phyloP scores from a whole-genome alignment of 2,888 invertebrate genomes.

The Rutpela maculata region DNA sequence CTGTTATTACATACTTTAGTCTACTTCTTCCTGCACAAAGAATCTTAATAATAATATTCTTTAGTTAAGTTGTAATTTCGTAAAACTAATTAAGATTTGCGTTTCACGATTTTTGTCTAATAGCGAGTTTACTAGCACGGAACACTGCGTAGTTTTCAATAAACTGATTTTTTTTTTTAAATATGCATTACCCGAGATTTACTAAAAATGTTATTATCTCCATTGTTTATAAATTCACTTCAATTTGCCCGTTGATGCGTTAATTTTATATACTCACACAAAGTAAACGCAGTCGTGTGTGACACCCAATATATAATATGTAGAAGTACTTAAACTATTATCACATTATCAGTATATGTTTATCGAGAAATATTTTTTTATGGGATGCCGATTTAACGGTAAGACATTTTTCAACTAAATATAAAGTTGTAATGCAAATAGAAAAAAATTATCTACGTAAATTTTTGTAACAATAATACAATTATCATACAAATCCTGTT shows the following conservation, averaged over 20 bases:
- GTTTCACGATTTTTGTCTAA: background rate
- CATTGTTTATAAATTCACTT: background rate
- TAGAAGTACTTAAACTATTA: background rate
- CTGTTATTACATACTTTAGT: no score
- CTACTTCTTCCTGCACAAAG: no score
- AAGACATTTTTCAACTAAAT: background rate
- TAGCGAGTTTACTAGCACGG: background rate
- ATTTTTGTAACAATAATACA: no score
- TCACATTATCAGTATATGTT: background rate
- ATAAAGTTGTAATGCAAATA: background rate
- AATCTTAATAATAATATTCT: no score
- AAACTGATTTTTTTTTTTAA: background rate
- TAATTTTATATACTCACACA: background rate
- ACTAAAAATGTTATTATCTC: background rate
- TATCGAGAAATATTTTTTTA: background rate
- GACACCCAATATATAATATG: no score
- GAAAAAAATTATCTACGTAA: no score
- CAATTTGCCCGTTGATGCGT: background rate
- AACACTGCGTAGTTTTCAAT: background rate
- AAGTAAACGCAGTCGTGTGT: background rate
- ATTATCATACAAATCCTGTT: no score
- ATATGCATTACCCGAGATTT: background rate
- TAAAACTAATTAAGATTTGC: background rate
- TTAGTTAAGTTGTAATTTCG: no score
- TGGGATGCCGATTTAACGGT: background rate